These are phyloP conservation scores for Petrocephalus microphthalmus DNA, from an alignment of 2,113 vertebrate genomes.

Conservation along the genomic window DNA sequence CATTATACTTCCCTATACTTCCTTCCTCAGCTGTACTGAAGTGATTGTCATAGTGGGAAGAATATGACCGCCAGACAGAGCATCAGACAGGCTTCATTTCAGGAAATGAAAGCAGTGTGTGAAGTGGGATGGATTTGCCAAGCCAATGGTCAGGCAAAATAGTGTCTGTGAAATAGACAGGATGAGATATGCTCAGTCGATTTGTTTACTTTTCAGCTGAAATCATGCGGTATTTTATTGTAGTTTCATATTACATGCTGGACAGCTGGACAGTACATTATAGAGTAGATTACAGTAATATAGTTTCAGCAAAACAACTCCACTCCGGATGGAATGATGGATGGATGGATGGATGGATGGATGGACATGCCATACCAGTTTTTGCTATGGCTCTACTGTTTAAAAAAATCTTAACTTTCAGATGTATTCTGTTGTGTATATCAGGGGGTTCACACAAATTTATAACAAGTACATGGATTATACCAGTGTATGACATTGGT, in stretches of 20 bases:
- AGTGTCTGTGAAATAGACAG: background rate
- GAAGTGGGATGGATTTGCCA: background rate
- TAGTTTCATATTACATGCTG: background rate
- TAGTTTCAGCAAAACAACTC: background rate
- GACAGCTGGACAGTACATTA: background rate
- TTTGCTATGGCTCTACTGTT: background rate
- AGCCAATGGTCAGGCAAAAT: background rate
- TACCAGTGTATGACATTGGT: background rate
- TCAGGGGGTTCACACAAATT: background rate
- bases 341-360: background rate
- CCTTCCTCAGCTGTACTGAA: background rate
- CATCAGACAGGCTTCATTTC: background rate
- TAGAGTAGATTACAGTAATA: background rate
- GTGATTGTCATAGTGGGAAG: background rate
- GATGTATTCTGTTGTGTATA: background rate
- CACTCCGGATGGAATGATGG: background rate
- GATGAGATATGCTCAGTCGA: background rate
- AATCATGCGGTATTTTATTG: background rate
- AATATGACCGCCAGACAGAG: background rate
- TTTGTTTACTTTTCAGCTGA: background rate
- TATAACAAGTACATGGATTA: background rate
- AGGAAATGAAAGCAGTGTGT: background rate
- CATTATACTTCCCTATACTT: background rate
- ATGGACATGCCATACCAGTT: background rate
- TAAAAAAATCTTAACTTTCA: background rate